These are phyloP conservation scores for Suillia variegata DNA, from an alignment of 2,888 invertebrate species.

Conservation along the genomic window DNA sequence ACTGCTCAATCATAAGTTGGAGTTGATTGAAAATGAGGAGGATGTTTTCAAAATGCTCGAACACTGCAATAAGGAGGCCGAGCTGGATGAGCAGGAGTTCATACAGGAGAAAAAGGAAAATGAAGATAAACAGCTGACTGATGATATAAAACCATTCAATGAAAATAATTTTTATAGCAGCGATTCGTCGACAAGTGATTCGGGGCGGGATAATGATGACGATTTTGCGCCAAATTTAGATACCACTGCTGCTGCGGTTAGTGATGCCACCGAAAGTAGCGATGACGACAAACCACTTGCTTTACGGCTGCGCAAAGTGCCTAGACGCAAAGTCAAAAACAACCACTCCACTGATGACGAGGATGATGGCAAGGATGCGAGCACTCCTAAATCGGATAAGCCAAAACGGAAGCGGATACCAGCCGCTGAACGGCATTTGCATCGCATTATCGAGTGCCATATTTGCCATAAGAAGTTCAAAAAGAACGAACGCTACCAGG, in stretches of 20 bases:
- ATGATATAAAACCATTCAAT: conserved; percentile 9
- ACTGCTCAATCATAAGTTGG: conserved; percentile 49
- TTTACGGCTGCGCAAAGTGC: background rate
- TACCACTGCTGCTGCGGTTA: conserved; percentile 33
- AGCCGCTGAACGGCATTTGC: conserved; percentile 44
- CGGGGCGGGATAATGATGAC: conserved; percentile 45
- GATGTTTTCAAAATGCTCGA: conserved; percentile 56
- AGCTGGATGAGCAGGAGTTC: conserved; percentile 29
- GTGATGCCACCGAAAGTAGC: conserved; percentile 47
- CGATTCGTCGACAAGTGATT: conserved; percentile 42
- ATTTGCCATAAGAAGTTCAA: conserved; percentile 55
- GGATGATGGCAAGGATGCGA: conserved; percentile 33
- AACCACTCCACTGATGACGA: conserved; percentile 29
- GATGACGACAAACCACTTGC: conserved; percentile 17
- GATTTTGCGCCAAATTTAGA: conserved; percentile 41
- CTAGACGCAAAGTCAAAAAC: conserved; percentile 13
- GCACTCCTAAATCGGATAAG: conserved; percentile 30
- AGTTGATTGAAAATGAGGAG: conserved; percentile 53
- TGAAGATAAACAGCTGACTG: conserved; percentile 9
- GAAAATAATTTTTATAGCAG: conserved; percentile 34
- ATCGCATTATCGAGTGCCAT: conserved; percentile 53
- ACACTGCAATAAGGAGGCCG: conserved; percentile 50
- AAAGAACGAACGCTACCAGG: conserved; percentile 50
- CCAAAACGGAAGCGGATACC: conserved; percentile 45
- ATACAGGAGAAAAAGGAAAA: conserved; percentile 23